Evolutionary conservation across 2,888 invertebrate species (phyloP), one percentile per base, ranked within the genome.

Genomic region (Erebia palarica): DNA sequence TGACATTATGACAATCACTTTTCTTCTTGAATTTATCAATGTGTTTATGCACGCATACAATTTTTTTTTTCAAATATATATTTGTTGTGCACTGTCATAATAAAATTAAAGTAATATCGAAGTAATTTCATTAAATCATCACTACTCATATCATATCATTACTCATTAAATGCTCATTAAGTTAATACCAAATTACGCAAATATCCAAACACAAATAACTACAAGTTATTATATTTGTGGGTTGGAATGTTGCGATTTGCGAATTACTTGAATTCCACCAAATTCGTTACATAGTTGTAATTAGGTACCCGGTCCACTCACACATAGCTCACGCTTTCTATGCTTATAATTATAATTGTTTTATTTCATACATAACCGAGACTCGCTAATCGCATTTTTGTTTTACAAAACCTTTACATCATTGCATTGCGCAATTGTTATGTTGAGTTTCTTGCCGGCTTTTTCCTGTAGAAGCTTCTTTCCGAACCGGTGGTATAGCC

Each of bases 381-480:
- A 36, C 5, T 36, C 36, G 36, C 36, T 36, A 1, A 36, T 36
- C 36, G 36, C 36, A 36, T 36, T 36, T 36, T 68, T 73, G 68
- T 73, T 73, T 70, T 66, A 71, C 71, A 65, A 65, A 70, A 71
- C 44, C n/a, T 61, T 61, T 68, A 70, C 68, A 73, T 65, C 68
- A 65, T 58, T 70, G 8, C 44, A 21, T 71, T 68, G 63, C 57
- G 68, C 49, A 71, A 73, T 51, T 57, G 18, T 65, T 65, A 65
- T 65, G 57, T 65, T 44, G 18, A 11, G 42, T 42, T 55, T 55
- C 10, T 16, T n/a, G 44, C 42, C 11, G 36, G 59, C 59, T 21
- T 14, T 58, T 36, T 7, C 7, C 36, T 7, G 7, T 36, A 7
- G 36, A 36, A 36, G 5, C 27, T 27, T 1, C 3, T 27, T 27